A percentile compares a stretch with the other conserved stretches of the same genome.
Conservation (phyloP, 2,888 invertebrate species). For the Eristalis pertinax region DNA sequence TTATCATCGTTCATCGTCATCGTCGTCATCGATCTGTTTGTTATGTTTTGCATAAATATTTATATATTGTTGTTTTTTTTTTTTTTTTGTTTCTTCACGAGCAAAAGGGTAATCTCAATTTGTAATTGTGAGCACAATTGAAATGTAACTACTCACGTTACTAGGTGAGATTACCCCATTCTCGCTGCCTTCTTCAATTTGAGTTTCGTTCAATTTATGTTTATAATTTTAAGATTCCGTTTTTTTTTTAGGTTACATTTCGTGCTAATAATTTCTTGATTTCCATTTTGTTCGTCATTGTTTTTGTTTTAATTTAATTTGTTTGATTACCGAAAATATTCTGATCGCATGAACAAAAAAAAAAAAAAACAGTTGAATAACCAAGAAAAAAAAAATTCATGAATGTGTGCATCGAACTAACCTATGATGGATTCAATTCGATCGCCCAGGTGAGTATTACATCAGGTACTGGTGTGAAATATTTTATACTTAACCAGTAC, state of each 20-base stretch:
- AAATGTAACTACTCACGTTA: conserved; percentile 80
- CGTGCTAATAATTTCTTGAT: conserved; percentile 54
- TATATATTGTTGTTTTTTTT: conserved; percentile 3
- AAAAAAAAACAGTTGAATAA: conserved; percentile 7
- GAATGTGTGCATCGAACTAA: conserved; percentile 72
- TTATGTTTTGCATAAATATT: conserved; percentile 21
- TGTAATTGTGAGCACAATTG: conserved; percentile 95
- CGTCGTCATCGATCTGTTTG: conserved; percentile 23
- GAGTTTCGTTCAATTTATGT: conserved; percentile 72
- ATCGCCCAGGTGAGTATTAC: conserved; percentile 96
- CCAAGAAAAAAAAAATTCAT: neutral
- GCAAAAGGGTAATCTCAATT: conserved; percentile 96
- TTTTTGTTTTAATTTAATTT: neutral
- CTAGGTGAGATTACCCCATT: conserved; percentile 81
- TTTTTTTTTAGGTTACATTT: conserved; percentile 54
- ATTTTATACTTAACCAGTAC: conserved; percentile 86
- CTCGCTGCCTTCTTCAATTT: conserved; percentile 75
- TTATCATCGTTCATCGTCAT: conserved; percentile 40
- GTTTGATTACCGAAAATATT: neutral
- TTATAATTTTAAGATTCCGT: conserved; percentile 76
- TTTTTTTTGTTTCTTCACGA: conserved; percentile 75
- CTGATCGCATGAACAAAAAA: conserved; percentile 37
- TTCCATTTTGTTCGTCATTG: conserved; percentile 4
- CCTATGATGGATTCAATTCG: conserved; percentile 79
- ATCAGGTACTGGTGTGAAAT: conserved; percentile 97